Percentiles rank a stretch among this genome's conserved stretches.
These are phyloP conservation scores for Selene dorsalis DNA, from an alignment of 2,797 vertebrate genomes.

Conservation along the genomic window DNA sequence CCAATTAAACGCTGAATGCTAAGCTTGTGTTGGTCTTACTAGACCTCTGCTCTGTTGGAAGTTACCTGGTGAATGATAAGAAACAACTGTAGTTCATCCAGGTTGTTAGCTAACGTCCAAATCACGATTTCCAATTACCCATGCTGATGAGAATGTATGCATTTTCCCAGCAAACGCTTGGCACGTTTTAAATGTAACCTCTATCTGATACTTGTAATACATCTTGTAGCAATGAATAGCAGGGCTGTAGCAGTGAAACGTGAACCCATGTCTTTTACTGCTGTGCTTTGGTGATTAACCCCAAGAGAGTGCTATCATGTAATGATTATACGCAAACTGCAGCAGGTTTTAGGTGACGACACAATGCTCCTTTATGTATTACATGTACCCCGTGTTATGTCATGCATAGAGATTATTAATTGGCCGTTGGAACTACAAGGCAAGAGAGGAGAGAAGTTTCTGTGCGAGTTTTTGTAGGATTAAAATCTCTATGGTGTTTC, in stretches of 20 bases:
- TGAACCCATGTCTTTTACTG: conserved; percentile 47
- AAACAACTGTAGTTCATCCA: conserved; percentile 23
- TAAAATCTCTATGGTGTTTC: conserved; percentile 18
- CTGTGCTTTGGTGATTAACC: conserved; percentile 46
- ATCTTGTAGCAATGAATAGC: conserved; percentile 44
- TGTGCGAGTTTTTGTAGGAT: conserved; percentile 18
- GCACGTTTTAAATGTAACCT: conserved; percentile 27
- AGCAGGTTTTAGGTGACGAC: conserved; percentile 26
- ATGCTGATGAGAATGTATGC: conserved; percentile 42
- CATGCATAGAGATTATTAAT: conserved; percentile 45
- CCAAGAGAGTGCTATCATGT: conserved; percentile 48
- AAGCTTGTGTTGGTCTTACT: conserved; percentile 40
- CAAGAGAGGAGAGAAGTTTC: conserved; percentile 18
- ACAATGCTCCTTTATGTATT: conserved; percentile 51
- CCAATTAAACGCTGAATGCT: conserved; percentile 74
- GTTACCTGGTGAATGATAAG: conserved; percentile 52
- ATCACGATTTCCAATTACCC: conserved; percentile 35
- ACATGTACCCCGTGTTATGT: conserved; percentile 40
- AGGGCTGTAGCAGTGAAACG: conserved; percentile 31
- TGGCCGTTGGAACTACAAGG: conserved; percentile 8
- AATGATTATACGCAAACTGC: conserved; percentile 34
- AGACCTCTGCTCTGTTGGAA: conserved; percentile 37
- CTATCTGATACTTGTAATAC: conserved; percentile 29
- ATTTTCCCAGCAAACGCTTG: conserved; percentile 38
- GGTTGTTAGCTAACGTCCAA: conserved; percentile 39